Conservation (phyloP, 1,140 invertebrate genomes). For the Microplitis mediator region DNA sequence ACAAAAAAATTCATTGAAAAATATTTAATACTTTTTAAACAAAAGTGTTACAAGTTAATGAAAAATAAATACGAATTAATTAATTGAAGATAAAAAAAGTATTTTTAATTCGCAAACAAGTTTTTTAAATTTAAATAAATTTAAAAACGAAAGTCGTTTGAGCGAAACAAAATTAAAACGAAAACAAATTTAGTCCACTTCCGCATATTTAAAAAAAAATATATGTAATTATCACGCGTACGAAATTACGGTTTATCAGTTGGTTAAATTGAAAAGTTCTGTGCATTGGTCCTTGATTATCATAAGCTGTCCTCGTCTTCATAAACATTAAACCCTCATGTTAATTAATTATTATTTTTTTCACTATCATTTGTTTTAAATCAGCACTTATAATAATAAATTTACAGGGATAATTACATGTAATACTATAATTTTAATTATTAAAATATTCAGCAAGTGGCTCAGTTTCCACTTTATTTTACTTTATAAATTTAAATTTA, state of each 20-base stretch:
- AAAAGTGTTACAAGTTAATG: no score
- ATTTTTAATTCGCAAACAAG: no score
- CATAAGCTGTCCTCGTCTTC: conserved; percentile 25
- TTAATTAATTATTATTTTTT: conserved; percentile 13
- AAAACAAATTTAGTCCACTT: no score
- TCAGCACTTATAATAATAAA: conserved; percentile 51
- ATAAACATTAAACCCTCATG: no score
- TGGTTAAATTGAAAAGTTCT: conserved; percentile 9
- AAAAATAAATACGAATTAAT: no score
- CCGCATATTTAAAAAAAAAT: neutral
- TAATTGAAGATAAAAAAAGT: no score
- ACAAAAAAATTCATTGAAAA: no score
- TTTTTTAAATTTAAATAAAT: no score
- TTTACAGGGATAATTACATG: conserved; percentile 63
- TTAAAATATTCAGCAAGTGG: conserved; percentile 57
- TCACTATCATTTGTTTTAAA: conserved; percentile 24
- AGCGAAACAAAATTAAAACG: no score
- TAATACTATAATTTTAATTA: conserved; percentile 58
- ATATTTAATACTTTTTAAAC: no score
- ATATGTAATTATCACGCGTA: neutral
- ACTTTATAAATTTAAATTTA: neutral
- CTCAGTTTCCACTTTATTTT: neutral
- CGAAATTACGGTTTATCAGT: neutral
- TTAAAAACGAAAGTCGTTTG: no score
- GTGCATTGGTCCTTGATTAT: conserved; percentile 41